phyloP scores from a whole-genome alignment of 2,888 invertebrate species.

The Oscheius myriophilus region DNA sequence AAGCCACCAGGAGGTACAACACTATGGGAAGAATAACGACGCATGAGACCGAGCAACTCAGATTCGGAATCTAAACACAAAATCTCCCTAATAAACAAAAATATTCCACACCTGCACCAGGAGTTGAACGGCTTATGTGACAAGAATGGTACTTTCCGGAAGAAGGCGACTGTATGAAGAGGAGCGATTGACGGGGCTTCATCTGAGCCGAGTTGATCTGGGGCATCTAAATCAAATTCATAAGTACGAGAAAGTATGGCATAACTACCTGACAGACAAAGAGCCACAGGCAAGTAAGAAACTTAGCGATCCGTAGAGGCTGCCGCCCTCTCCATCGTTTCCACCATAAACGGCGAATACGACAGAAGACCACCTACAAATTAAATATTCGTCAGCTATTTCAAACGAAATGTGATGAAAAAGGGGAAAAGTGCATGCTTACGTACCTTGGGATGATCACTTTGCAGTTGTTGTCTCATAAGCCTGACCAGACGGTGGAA shows the following conservation, averaged over 20 bases:
- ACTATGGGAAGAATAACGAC: slow-evolving; percentile 87
- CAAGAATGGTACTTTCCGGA: slow-evolving; percentile 40
- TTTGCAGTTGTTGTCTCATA: slow-evolving; percentile 38
- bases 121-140: slow-evolving; percentile 25
- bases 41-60: slow-evolving; percentile 74
- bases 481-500: slow-evolving; percentile 38
- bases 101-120: slow-evolving; percentile 43
- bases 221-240: slow-evolving; percentile 58
- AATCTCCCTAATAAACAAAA: too few species aligned
- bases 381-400: too few species aligned
- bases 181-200: slow-evolving; percentile 56
- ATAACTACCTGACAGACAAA: slow-evolving; percentile 80
- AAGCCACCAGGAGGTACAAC: slow-evolving; percentile 88
- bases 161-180: slow-evolving; percentile 52
- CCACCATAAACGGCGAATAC: slow-evolving; percentile 76
- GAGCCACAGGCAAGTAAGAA: slow-evolving; percentile 90
- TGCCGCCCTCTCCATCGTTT: slow-evolving; percentile 79
- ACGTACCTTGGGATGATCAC: slow-evolving; percentile 41
- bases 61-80: slow-evolving; percentile 44
- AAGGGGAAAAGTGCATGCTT: too few species aligned
- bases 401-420: too few species aligned
- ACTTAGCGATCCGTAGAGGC: slow-evolving; percentile 86
- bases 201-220: slow-evolving; percentile 67
- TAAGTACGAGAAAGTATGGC: neutral
- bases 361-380: slow-evolving; percentile 73